Conservation (phyloP, 2,888 invertebrate genomes). For the Polydrusus pterygomalis region DNA sequence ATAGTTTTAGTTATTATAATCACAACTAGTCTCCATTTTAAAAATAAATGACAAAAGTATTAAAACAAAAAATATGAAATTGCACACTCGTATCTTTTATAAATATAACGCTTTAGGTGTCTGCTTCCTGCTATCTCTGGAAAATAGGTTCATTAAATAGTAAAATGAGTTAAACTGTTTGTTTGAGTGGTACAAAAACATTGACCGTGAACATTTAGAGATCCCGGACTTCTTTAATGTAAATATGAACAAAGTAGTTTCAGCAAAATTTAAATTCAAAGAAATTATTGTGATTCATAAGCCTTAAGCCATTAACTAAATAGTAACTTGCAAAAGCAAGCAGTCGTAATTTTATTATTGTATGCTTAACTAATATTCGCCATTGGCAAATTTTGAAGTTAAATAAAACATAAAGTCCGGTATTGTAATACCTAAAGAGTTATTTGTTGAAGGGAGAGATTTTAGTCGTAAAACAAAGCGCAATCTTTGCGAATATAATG, state of each 20-base stretch:
- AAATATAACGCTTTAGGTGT: no score
- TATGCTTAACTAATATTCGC: conserved; percentile 23
- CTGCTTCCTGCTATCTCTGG: no score
- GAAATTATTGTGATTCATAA: conserved; percentile 7
- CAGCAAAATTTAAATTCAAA: conserved; percentile 6
- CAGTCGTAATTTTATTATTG: conserved; percentile 21
- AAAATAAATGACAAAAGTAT: no score
- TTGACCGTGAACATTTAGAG: no score
- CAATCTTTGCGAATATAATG: conserved; percentile 26
- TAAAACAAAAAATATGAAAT: no score
- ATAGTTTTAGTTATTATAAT: no score
- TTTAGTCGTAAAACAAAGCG: conserved; percentile 29
- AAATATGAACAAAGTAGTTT: not conserved
- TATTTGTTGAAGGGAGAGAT: conserved; percentile 23
- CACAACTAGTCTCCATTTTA: no score
- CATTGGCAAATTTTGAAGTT: conserved; percentile 21
- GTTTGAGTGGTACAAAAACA: no score
- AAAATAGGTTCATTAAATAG: no score
- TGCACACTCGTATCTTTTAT: no score
- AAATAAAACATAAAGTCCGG: conserved; percentile 27
- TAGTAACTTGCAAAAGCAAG: conserved; percentile 15
- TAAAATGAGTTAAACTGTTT: no score
- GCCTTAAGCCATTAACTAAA: conserved; percentile 7
- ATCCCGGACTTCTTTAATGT: no score
- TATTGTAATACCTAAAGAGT: conserved; percentile 24